phyloP scores from a whole-genome alignment of 2,888 invertebrate genomes.

The Arrhopalites spinosus region DNA sequence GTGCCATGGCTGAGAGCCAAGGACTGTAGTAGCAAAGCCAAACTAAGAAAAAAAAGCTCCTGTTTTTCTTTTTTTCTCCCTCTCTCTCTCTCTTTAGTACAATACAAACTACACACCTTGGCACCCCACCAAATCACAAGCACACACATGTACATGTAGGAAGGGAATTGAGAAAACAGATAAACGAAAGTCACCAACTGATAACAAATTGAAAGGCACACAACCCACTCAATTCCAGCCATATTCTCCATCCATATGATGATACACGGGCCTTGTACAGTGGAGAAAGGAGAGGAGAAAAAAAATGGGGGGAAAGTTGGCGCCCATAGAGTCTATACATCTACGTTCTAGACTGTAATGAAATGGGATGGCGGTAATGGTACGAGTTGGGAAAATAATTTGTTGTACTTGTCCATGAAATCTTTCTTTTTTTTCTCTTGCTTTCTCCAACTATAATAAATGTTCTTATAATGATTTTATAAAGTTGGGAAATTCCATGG shows the following conservation, averaged over 20 bases:
- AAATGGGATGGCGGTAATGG: neutral
- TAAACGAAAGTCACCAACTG: neutral
- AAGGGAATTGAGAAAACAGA: too few relatives aligned
- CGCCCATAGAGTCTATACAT: neutral
- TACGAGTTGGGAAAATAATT: neutral
- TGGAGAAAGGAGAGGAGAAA: neutral
- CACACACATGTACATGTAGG: neutral
- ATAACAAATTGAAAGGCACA: conserved; percentile 21
- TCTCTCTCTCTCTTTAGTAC: too few relatives aligned
- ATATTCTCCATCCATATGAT: neutral
- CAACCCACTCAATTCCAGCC: neutral
- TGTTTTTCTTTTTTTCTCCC: too few relatives aligned
- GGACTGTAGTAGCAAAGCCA: neutral
- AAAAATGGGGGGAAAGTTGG: neutral
- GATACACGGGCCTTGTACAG: neutral
- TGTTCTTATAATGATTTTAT: too few relatives aligned
- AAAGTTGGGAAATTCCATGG: too few relatives aligned
- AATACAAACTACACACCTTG: conserved; percentile 8
- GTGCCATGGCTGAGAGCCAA: neutral
- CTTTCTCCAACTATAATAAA: too few relatives aligned
- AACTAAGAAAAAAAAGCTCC: neutral
- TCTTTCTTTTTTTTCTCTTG: too few relatives aligned
- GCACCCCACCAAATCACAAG: conserved; percentile 16
- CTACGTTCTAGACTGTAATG: neutral
- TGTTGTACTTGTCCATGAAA: neutral